These are phyloP conservation scores for Prionchulus punctatus DNA, from an alignment of 2,888 invertebrate genomes.

Conservation along the genomic window DNA sequence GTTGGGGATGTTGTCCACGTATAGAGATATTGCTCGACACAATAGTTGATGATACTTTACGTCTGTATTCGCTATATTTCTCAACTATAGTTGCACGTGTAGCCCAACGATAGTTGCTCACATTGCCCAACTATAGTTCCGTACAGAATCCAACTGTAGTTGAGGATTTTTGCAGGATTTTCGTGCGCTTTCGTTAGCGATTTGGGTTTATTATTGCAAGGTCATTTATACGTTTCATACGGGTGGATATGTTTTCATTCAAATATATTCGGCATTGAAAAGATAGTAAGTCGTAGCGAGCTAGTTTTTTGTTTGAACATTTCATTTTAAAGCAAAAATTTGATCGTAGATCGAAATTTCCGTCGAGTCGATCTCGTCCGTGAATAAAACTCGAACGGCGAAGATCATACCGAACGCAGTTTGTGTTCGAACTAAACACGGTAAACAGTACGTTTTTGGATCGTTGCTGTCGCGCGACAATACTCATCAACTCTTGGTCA, in stretches of 20 bases:
- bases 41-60: too few species aligned
- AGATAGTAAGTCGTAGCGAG: constrained; percentile 49
- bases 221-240: constrained; percentile 77
- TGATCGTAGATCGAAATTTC: constrained; percentile 78
- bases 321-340: not conserved
- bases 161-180: constrained; percentile 49
- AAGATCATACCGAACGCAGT: constrained; percentile 86
- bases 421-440: constrained; percentile 63
- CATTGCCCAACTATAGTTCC: not conserved
- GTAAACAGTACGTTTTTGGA: constrained; percentile 40
- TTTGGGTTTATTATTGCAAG: constrained; percentile 58
- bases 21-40: too few species aligned
- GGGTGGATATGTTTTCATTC: constrained; percentile 91
- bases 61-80: too few species aligned
- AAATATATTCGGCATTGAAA: constrained; percentile 82
- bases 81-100: too few species aligned
- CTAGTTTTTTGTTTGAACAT: not conserved
- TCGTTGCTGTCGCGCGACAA: constrained; percentile 33
- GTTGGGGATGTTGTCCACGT: too few species aligned
- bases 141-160: not conserved
- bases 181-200: constrained; percentile 81
- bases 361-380: constrained; percentile 61
- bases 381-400: constrained; percentile 81
- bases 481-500: constrained; percentile 30
- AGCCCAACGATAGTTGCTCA: too few species aligned